Conservation (phyloP, 2,888 invertebrate genomes). For the Girardia tigrina region DNA sequence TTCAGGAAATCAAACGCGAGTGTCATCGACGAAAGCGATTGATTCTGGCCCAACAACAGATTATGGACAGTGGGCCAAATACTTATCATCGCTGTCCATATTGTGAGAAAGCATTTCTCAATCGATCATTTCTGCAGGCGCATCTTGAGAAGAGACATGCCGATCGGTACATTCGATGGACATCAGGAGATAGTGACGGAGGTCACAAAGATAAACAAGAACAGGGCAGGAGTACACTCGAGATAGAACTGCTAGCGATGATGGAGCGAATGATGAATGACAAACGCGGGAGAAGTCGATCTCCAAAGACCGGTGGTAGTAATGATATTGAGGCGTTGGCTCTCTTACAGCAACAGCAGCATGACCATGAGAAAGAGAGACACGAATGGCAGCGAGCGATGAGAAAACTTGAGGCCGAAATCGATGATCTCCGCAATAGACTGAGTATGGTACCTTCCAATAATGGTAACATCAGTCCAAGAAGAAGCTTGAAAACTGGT, state of each 20-base stretch:
- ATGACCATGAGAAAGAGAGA: not conserved
- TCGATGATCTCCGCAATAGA: not conserved
- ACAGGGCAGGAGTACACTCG: not conserved
- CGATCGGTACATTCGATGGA: slow-evolving; percentile 38
- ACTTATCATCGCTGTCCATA: slow-evolving; percentile 49
- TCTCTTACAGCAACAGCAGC: not conserved
- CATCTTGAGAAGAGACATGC: slow-evolving; percentile 47
- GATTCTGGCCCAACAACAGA: slow-evolving; percentile 48
- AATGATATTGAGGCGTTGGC: not conserved
- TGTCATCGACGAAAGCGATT: slow-evolving; percentile 50
- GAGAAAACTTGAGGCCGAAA: not conserved
- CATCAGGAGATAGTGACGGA: too few relatives aligned
- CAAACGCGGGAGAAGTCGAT: too few relatives aligned
- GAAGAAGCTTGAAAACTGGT: too few relatives aligned
- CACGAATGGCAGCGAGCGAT: not conserved
- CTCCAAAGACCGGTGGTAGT: not conserved
- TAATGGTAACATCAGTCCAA: too few relatives aligned
- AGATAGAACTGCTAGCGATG: not conserved
- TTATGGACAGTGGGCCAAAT: slow-evolving; percentile 45
- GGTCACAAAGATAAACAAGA: not conserved
- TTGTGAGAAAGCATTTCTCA: slow-evolving; percentile 49
- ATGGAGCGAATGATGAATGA: too few relatives aligned
- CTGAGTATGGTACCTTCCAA: too few relatives aligned
- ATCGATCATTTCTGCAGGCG: slow-evolving; percentile 46
- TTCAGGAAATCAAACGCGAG: slow-evolving; percentile 39